Percentiles rank a stretch among this genome's conserved stretches.
phyloP scores from a whole-genome alignment of 2,888 invertebrate species.

The Luperina testacea region DNA sequence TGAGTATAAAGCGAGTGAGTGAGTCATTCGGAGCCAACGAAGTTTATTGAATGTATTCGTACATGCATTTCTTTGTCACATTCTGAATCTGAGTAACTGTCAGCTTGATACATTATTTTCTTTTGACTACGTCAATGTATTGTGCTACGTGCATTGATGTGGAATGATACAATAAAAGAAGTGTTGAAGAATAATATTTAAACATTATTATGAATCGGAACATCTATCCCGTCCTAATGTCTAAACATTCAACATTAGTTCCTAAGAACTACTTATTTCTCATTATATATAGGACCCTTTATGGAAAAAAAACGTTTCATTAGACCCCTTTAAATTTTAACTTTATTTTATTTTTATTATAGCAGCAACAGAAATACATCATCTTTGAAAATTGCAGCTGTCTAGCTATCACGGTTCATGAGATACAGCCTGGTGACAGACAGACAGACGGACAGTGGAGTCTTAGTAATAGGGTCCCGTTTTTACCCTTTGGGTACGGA shows the following conservation, averaged over 20 bases:
- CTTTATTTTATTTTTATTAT: too few relatives aligned
- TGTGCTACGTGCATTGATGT: slow-evolving; percentile 7
- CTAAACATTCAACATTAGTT: not conserved
- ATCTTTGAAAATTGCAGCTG: too few relatives aligned
- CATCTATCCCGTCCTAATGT: not conserved
- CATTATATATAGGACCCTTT: not conserved
- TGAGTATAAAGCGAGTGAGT: slow-evolving; percentile 14
- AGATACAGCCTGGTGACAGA: too few relatives aligned
- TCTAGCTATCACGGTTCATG: too few relatives aligned
- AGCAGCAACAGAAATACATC: too few relatives aligned
- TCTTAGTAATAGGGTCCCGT: too few relatives aligned
- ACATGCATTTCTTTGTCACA: slow-evolving; percentile 25
- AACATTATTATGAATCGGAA: slow-evolving; percentile 11
- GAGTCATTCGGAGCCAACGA: slow-evolving; percentile 31
- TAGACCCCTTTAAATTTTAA: too few relatives aligned
- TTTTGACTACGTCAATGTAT: slow-evolving; percentile 23
- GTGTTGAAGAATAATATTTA: slow-evolving; percentile 7
- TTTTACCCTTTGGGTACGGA: too few relatives aligned
- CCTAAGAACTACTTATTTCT: not conserved
- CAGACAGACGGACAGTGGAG: too few relatives aligned
- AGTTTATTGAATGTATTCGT: slow-evolving; percentile 47
- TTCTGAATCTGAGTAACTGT: slow-evolving; percentile 2
- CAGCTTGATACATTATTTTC: slow-evolving; percentile 35
- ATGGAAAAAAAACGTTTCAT: too few relatives aligned
- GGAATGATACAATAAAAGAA: slow-evolving; percentile 13